Percentiles rank a stretch among this genome's conserved stretches.
These are phyloP conservation scores for Aleiodes testaceus DNA, from an alignment of 2,888 invertebrate species.

Conservation along the genomic window DNA sequence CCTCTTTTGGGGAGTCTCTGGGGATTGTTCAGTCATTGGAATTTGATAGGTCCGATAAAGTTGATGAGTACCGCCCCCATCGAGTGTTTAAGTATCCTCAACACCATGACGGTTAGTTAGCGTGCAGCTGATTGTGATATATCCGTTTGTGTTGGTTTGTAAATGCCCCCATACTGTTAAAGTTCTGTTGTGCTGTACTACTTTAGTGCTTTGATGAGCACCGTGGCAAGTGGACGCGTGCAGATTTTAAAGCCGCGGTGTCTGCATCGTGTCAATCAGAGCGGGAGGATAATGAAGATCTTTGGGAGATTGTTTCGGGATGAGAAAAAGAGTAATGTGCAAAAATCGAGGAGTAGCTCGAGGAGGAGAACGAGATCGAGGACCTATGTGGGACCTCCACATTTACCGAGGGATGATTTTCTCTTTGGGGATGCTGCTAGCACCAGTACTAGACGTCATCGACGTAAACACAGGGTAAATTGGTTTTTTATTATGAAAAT, in stretches of 20 bases:
- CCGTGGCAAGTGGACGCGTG: constrained; percentile 50
- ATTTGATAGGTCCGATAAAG: constrained; percentile 18
- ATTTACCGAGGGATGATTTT: constrained; percentile 60
- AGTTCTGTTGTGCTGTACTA: constrained; percentile 46
- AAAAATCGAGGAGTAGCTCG: constrained; percentile 36
- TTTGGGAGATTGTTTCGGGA: constrained; percentile 56
- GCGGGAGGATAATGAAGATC: constrained; percentile 54
- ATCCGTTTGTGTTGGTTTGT: constrained; percentile 2
- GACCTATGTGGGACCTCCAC: constrained; percentile 51
- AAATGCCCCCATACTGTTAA: constrained; percentile 37
- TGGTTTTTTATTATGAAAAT: too few relatives aligned
- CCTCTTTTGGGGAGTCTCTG: too few relatives aligned
- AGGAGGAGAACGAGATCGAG: constrained; percentile 48
- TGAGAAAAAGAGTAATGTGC: background rate
- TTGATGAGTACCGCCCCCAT: constrained; percentile 12
- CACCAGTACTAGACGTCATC: constrained; percentile 54
- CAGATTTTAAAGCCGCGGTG: constrained; percentile 22
- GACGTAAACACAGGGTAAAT: constrained; percentile 62
- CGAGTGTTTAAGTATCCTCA: constrained; percentile 1
- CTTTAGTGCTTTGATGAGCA: constrained; percentile 56
- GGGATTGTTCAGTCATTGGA: background rate
- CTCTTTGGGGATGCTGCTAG: constrained; percentile 54
- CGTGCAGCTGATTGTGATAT: constrained; percentile 29
- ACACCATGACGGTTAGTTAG: constrained; percentile 11
- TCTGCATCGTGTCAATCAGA: background rate